These are phyloP conservation scores for Amblyopsis rosae DNA, from an alignment of 2,113 vertebrate genomes.

Conservation along the genomic window DNA sequence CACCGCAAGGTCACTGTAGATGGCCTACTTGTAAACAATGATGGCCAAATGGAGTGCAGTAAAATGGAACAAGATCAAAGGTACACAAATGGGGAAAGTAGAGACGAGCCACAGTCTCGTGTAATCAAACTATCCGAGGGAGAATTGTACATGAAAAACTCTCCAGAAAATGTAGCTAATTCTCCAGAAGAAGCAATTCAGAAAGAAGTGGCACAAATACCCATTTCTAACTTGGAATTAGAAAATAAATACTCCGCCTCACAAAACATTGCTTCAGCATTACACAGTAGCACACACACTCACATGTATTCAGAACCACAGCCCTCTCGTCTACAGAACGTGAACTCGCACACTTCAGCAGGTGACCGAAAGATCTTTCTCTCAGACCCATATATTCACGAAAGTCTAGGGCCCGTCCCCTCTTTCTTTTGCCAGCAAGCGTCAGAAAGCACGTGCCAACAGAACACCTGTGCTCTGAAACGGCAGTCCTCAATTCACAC, in stretches of 20 bases:
- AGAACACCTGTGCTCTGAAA: constrained; percentile 39
- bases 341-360: constrained; percentile 26
- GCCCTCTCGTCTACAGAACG: constrained; percentile 34
- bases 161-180: no score
- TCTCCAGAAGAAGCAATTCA: constrained; percentile 8
- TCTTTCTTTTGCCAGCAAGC: constrained; percentile 8
- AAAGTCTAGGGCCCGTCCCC: constrained; percentile 25
- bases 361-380: constrained; percentile 51
- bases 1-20: constrained; percentile 63
- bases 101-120: constrained; percentile 8
- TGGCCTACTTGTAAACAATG: neutral
- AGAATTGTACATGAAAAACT: constrained; percentile 8
- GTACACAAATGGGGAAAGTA: neutral
- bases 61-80: constrained; percentile 4
- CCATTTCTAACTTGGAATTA: constrained; percentile 13
- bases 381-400: constrained; percentile 65
- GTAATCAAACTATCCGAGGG: neutral
- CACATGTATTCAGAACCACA: constrained; percentile 29
- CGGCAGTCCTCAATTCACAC: constrained; percentile 49
- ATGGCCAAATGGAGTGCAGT: constrained; percentile 1
- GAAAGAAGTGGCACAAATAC: constrained; percentile 3
- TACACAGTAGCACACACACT: neutral
- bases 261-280: neutral
- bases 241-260: neutral
- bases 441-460: constrained; percentile 8